Evolutionary conservation across 2,888 invertebrate species (phyloP), one percentile per base, ranked within the genome.

Genomic region (Melieria omissa): DNA sequence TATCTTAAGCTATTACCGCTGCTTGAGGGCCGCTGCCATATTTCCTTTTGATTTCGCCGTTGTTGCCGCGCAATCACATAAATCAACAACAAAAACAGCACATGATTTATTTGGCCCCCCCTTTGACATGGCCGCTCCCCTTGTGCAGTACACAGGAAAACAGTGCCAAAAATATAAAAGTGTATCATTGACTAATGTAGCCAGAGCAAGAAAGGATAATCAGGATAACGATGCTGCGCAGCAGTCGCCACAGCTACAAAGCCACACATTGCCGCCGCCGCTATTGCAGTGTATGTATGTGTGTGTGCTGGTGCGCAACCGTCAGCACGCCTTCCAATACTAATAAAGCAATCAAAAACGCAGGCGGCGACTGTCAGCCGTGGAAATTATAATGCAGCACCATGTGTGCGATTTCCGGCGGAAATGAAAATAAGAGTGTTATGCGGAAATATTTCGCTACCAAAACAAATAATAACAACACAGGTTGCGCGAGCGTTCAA

Each of bases 61-160:
- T 65, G 46, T 61, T 65, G 54, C 65, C 55, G n/a, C 64, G 81
- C 78, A 84, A 83, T 80, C 82, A 81, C 84, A 83, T 83, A 84
- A 83, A 83, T 83, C 83, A 83, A 83, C 83, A 83, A 82, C 81
- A 84, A 81, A 83, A 82, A 82, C 83, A 77, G 66, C 46, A 71
- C 73, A 77, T 83, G 83, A 83, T 83, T 83, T 77, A 77, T 77
- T 73, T 75, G 47, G 29, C 29, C 29, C 29, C 16, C 29, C 29
- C 29, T 29, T 3, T 29, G 29, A 29, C 29, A 29, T 29, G 29
- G 29, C 29, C 29, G 29, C 29, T 29, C 29, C 29, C 29, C 29
- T 29, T 29, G 29, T 3, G 29, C 29, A 29, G 29, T 29, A 29
- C 29, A 29, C 29, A 29, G 29, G 29, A 29, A 29, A 29, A 29